Evolutionary conservation across 2,888 invertebrate genomes (phyloP).

Genomic region (Aplocera efformata): DNA sequence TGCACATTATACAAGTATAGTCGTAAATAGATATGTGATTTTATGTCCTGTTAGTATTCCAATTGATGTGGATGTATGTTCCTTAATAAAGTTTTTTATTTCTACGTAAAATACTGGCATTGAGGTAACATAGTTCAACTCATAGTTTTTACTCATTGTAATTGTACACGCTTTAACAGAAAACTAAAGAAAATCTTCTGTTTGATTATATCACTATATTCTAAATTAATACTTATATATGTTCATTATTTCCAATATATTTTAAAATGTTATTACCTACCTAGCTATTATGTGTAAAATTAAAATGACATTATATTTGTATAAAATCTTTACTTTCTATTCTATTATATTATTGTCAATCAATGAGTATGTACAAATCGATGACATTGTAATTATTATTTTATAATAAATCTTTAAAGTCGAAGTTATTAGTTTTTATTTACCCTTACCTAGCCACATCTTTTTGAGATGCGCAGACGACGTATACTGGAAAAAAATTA

Average conservation of each 20-base stretch:
- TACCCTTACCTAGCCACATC: background rate
- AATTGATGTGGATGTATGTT: conserved; percentile 50
- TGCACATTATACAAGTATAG: conserved; percentile 25
- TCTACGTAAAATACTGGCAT: conserved; percentile 68
- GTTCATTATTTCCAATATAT: conserved; percentile 58
- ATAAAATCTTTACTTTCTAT: conserved; percentile 75
- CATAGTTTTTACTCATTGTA: conserved; percentile 33
- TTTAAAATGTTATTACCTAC: conserved; percentile 45
- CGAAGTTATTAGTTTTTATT: conserved; percentile 36
- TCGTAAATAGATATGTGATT: conserved; percentile 31
- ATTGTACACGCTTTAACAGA: conserved; percentile 27
- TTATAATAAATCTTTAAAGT: conserved; percentile 75
- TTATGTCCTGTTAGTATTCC: conserved; percentile 35
- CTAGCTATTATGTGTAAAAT: conserved; percentile 57
- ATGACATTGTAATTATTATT: conserved; percentile 66
- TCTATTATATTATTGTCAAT: conserved; percentile 57
- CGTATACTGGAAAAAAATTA: too few species aligned
- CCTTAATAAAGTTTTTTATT: conserved; percentile 75
- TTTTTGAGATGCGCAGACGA: too few species aligned
- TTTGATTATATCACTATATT: conserved; percentile 30
- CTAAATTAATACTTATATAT: conserved; percentile 36
- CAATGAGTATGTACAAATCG: conserved; percentile 74
- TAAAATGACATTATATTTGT: conserved; percentile 76
- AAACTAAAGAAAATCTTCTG: conserved; percentile 26
- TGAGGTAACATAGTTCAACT: conserved; percentile 55